Evolutionary conservation across 2,888 invertebrate genomes (phyloP), one percentile per base, ranked within the genome.

Genomic region (Pammene aurita): DNA sequence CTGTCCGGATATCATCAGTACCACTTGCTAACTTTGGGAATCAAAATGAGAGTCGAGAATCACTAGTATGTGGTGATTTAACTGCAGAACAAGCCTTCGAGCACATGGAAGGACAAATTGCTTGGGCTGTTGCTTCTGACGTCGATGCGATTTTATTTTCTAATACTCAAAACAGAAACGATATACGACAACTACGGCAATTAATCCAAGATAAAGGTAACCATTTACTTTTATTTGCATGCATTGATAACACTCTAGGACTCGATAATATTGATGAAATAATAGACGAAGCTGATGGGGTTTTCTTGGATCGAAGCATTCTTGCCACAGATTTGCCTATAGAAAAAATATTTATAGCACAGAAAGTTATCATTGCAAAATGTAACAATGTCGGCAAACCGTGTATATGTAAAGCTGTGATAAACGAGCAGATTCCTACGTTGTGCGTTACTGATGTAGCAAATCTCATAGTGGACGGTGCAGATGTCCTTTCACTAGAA

Each of bases 391-490:
- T 86, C 70, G 98, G 98, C 2, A 97, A 98, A 82, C 97, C 97
- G 0, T 96, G 97, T 13, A 96, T 98, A 75, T 96, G 96, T 85
- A 97, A 97, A 96, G 97, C 92, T 94, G 84, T 97, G 94, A 86
- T 97, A 94, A 77, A 98, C 96, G 98, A 95, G 95, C 75, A 95
- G 94, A 87, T 97, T 94, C 88, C 97, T 94, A 77, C 93, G 94
- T 72, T 96, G 95, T 74, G 97, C 95, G 65, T 94, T 94, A 86
- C 96, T 18, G 98, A 98, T 84, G 97, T 98, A n/a, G 98, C 97
- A 26, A 98, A 98, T 86, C 95, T 97, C 11, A 95, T 98, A 52
- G 90, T 98, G 26, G 98, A 98, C 86, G 98, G 98, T 6, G 96
- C 95, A 50, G 98, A 98, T 85, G 97, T 97, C 77, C 95, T 98